A percentile compares a stretch with the other conserved stretches of the same genome.
phyloP scores from a whole-genome alignment of 23 tunicate species.

The Phallusia fumigata region DNA sequence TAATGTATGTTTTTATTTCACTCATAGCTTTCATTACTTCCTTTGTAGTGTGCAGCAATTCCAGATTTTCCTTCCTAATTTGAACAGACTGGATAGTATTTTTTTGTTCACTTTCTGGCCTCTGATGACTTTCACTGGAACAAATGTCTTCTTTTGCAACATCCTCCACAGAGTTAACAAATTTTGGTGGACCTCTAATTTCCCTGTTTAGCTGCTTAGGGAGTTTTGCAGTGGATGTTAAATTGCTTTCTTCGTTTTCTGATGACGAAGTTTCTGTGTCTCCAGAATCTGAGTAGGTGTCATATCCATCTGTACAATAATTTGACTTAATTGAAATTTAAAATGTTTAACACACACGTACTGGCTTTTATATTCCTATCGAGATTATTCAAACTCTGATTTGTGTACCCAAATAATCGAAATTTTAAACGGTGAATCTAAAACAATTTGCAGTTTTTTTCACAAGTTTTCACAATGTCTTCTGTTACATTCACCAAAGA shows the following conservation, averaged over 20 bases:
- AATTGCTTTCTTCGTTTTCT: background rate
- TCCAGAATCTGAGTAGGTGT: background rate
- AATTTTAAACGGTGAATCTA: no score
- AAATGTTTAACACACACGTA: background rate
- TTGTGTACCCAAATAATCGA: no score
- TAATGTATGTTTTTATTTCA: constrained; percentile 19
- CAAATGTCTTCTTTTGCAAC: background rate
- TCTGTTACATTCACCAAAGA: no score
- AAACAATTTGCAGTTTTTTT: no score
- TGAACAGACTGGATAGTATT: background rate
- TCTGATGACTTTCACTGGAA: background rate
- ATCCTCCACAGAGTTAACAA: background rate
- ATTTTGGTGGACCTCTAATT: background rate
- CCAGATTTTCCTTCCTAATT: constrained; percentile 9
- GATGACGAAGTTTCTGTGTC: background rate
- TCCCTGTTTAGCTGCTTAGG: background rate
- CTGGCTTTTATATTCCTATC: no score
- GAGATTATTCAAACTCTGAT: no score
- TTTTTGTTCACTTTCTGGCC: background rate
- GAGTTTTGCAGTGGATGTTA: no score
- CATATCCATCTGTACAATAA: background rate
- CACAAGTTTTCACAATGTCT: no score
- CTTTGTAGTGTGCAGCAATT: constrained; percentile 24
- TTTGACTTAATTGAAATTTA: background rate
- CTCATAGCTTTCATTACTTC: constrained; percentile 34